Evolutionary conservation across 2,113 vertebrate species (phyloP), one percentile per base, ranked within the genome.

Genomic region (Enhydra lutris): DNA sequence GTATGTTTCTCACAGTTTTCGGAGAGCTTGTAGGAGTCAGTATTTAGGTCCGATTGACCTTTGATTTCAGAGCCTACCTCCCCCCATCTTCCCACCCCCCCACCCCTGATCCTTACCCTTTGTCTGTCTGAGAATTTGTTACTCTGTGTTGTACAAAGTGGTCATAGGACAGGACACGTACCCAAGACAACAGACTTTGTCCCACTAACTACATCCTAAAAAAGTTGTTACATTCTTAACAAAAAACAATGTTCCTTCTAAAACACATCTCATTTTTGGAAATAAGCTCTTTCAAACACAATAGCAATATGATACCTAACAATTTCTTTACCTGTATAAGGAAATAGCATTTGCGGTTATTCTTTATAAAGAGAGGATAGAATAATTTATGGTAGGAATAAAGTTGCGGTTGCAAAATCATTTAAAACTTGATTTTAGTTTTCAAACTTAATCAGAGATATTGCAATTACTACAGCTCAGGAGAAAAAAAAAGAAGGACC

Each of bases 391-490:
- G 11, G 20, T 89, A 65, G 29, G 45, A 52, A 59, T 83, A 91
- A 76, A 82, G 18, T 88, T 80, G n/a, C 13, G 29, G 10, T 57
- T 65, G 7, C 11, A 52, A 92, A 89, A 81, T 85, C 82, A 55
- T 26, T 91, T 93, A 74, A 94, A 93, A 93, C 61, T 88, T 67
- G 78, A 94, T 81, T 85, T 88, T 81, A 71, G 23, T 89, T 79
- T 95, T 97, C 45, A 63, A 65, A 63, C 92, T 47, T 81, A 85
- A 81, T 81, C 69, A 31, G 31, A 80, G 39, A 79, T 57, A 67
- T 42, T 29, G 24, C 23, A 87, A 86, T 93, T 80, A 69, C 69
- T 89, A 87, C 11, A 85, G 29, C 73, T 59, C n/a, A 81, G 50
- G 1, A n/a, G 31, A 1, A n/a, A 36, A 83, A 85, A 76, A 71